Conservation (phyloP, 2,113 vertebrate species). For the Lipophrys pholis region DNA sequence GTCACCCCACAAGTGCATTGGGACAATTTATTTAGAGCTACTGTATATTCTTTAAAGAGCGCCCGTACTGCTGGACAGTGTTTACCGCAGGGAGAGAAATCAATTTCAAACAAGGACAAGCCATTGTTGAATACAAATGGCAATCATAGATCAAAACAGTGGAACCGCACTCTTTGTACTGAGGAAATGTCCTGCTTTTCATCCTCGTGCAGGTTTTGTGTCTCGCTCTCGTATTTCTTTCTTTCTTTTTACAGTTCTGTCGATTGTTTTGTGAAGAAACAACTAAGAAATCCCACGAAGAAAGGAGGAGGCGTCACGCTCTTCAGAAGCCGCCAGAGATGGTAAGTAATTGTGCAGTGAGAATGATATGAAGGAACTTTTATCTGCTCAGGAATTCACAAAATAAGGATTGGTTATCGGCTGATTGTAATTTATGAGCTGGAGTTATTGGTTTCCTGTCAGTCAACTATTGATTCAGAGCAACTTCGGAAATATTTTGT, state of each 20-base stretch:
- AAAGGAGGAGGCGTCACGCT: neutral
- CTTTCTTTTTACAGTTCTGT: neutral
- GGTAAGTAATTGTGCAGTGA: neutral
- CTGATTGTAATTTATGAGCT: too few relatives aligned
- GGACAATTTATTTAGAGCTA: conserved; percentile 15
- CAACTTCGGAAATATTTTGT: too few relatives aligned
- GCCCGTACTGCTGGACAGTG: conserved; percentile 11
- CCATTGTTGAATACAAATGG: conserved; percentile 44
- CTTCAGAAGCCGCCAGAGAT: neutral
- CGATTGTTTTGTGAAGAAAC: conserved; percentile 6
- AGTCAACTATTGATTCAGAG: too few relatives aligned
- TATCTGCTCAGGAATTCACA: too few relatives aligned
- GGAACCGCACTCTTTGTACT: conserved; percentile 8
- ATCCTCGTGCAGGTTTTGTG: conserved; percentile 14
- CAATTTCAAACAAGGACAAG: conserved; percentile 32
- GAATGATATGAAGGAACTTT: conserved; percentile 5
- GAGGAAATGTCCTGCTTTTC: conserved; percentile 27
- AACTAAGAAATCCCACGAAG: neutral
- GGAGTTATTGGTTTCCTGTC: too few relatives aligned
- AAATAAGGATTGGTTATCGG: too few relatives aligned
- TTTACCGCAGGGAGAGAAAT: conserved; percentile 36
- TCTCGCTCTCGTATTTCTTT: neutral
- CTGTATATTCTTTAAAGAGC: conserved; percentile 17
- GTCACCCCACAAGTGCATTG: conserved; percentile 15
- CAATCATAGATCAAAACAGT: conserved; percentile 40